phyloP scores from a whole-genome alignment of 1,140 invertebrate species.

The Zelostemma sp. region DNA sequence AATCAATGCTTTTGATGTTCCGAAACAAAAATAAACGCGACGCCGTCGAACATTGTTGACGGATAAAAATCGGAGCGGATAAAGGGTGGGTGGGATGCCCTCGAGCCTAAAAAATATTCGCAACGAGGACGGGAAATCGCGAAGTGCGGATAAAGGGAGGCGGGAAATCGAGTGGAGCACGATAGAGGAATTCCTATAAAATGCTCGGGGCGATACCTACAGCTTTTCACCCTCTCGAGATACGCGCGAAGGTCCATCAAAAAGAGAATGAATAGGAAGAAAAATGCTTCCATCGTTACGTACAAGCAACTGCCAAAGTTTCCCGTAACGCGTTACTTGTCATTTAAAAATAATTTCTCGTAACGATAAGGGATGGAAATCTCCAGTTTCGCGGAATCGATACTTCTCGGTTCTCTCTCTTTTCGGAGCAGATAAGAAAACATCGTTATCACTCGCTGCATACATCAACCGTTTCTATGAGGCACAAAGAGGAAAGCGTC shows the following conservation, averaged over 20 bases:
- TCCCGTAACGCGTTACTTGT: too few relatives aligned
- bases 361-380: too few relatives aligned
- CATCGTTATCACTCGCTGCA: background rate
- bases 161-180: constrained; percentile 21
- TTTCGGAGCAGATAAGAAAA: background rate
- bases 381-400: too few relatives aligned
- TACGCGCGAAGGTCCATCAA: constrained; percentile 30
- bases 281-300: constrained; percentile 34
- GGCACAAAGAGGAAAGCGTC: background rate
- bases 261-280: constrained; percentile 24
- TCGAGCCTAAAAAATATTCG: constrained; percentile 24
- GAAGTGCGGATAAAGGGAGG: constrained; percentile 20
- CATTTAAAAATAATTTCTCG: too few relatives aligned
- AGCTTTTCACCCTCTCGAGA: constrained; percentile 19
- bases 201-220: constrained; percentile 24
- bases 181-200: constrained; percentile 41
- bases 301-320: constrained; percentile 12
- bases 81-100: constrained; percentile 6
- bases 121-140: constrained; percentile 26
- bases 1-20: constrained; percentile 31
- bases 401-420: too few relatives aligned
- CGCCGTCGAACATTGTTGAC: constrained; percentile 30
- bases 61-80: constrained; percentile 28
- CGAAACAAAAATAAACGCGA: constrained; percentile 31
- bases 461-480: background rate